Conservation (phyloP, 2,888 invertebrate genomes). For the Caenorhabditis virilis region DNA sequence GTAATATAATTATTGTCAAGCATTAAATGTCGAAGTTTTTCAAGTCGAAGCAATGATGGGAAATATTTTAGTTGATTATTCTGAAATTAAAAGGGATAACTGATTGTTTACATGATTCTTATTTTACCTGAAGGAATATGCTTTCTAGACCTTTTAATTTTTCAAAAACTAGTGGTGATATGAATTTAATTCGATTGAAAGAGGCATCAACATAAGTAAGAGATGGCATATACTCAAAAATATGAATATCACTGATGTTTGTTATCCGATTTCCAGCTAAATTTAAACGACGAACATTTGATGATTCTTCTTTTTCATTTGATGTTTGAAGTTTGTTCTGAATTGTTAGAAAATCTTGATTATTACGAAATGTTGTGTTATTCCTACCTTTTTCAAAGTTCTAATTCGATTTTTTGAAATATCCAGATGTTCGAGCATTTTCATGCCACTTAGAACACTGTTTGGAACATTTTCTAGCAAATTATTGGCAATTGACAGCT, state of each 20-base stretch:
- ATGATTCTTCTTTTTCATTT: conserved; percentile 13
- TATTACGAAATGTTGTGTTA: too few relatives aligned
- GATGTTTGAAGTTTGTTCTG: not conserved
- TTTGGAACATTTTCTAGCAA: conserved; percentile 71
- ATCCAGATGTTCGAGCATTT: conserved; percentile 74
- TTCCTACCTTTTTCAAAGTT: conserved; percentile 33
- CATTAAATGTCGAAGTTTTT: conserved; percentile 83
- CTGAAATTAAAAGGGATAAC: conserved; percentile 27
- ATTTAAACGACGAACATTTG: conserved; percentile 55
- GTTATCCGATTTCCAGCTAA: conserved; percentile 56
- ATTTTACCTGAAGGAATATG: conserved; percentile 75
- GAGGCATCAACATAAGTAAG: conserved; percentile 83
- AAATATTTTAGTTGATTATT: conserved; percentile 80
- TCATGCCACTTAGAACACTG: conserved; percentile 46
- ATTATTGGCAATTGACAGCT: conserved; percentile 74
- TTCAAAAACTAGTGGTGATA: conserved; percentile 79
- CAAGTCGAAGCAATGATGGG: conserved; percentile 80
- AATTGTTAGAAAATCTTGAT: not conserved
- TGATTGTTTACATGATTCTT: not conserved
- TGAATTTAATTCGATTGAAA: conserved; percentile 79
- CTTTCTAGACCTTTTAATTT: conserved; percentile 80
- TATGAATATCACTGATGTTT: conserved; percentile 71
- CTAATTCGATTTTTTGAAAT: conserved; percentile 65
- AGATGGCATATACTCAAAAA: conserved; percentile 80
- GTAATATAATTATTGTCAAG: conserved; percentile 88